Evolutionary conservation across 1,140 invertebrate genomes (phyloP).

Genomic region (Phenacoccus solenopsis): DNA sequence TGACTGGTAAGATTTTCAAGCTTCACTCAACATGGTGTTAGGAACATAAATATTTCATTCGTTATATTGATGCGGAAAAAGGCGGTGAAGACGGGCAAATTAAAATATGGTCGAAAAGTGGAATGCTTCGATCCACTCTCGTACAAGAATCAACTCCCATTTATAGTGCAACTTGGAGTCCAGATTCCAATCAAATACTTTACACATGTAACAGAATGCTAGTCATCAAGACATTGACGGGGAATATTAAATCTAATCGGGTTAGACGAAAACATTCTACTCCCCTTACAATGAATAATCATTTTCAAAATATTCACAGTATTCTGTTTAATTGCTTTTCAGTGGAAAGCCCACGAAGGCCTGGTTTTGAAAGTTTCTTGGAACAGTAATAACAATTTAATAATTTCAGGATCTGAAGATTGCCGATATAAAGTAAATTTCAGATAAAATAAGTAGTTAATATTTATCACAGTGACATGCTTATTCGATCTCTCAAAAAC

Average conservation of each 20-base stretch:
- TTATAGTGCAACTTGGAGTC: constrained; percentile 76
- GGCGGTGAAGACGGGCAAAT: constrained; percentile 92
- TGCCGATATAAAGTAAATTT: constrained; percentile 71
- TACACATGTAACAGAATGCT: constrained; percentile 73
- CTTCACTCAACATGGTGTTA: not conserved
- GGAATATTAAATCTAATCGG: constrained; percentile 71
- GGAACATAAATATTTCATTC: not conserved
- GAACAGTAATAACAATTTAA: constrained; percentile 74
- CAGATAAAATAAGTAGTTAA: not conserved
- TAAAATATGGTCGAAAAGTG: constrained; percentile 93
- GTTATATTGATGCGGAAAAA: constrained; percentile 33
- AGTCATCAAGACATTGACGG: constrained; percentile 79
- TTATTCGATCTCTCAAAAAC: not conserved
- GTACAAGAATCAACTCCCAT: constrained; percentile 66
- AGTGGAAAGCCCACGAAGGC: constrained; percentile 96
- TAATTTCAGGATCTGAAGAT: constrained; percentile 91
- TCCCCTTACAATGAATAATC: not conserved
- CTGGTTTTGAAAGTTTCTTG: constrained; percentile 77
- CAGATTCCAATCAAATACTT: constrained; percentile 67
- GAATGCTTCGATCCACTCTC: constrained; percentile 83
- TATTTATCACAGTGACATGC: not conserved
- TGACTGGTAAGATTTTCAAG: constrained; percentile 69
- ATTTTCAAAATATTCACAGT: not conserved
- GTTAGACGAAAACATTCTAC: constrained; percentile 39
- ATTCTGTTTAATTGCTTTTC: constrained; percentile 20